phyloP scores from a whole-genome alignment of 2,113 vertebrate species.

The Pseudolaguvia tuberculata region DNA sequence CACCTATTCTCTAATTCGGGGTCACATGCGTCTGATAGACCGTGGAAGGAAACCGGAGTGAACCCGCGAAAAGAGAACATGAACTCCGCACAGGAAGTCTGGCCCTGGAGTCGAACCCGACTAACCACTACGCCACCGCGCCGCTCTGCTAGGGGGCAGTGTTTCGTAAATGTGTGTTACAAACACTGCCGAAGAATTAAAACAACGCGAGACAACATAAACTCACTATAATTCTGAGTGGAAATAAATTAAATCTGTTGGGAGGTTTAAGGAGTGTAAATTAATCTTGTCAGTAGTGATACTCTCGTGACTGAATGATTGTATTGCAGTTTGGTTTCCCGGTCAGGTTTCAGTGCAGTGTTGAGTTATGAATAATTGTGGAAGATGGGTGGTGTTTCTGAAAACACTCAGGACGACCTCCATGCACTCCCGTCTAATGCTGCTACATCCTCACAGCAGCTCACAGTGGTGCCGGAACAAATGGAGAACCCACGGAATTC shows the following conservation, averaged over 20 bases:
- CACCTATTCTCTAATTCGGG: no score
- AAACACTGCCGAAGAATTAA: background rate
- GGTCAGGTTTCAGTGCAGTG: background rate
- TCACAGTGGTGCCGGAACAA: background rate
- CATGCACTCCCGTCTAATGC: background rate
- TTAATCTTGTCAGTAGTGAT: no score
- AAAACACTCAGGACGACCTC: background rate
- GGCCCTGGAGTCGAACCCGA: no score
- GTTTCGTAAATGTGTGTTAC: background rate
- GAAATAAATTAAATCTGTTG: background rate
- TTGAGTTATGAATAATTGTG: constrained; percentile 49
- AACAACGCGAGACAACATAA: background rate
- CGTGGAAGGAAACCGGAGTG: no score
- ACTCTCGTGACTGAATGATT: no score
- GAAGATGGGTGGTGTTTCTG: constrained; percentile 46
- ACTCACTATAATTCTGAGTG: no score
- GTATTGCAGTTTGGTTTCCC: background rate
- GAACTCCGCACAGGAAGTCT: no score
- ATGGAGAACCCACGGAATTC: background rate
- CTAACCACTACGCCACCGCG: no score
- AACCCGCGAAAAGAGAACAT: no score
- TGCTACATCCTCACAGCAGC: background rate
- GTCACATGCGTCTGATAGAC: no score
- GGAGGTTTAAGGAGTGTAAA: background rate
- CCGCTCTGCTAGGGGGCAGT: constrained; percentile 15